Evolutionary conservation across 1,140 invertebrate genomes (phyloP), one percentile per base, ranked within the genome.

Genomic region (Phenacoccus solenopsis): DNA sequence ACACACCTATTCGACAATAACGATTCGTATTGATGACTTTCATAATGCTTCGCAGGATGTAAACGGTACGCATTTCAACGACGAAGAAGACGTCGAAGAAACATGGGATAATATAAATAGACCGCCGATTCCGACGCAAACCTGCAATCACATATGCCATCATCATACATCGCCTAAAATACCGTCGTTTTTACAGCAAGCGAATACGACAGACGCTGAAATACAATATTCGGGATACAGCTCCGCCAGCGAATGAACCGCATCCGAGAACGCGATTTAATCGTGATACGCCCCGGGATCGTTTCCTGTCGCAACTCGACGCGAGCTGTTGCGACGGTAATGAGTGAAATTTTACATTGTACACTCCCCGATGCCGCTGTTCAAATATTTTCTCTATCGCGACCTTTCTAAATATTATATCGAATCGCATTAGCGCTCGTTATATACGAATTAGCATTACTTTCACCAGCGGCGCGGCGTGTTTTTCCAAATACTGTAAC

Each of bases 211-310:
- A 22, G 22, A 64, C 25, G 59, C 59, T 3, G 59, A 64, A 25
- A 64, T 64, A 64, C 59, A 64, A 24, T 25, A 64, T 16, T 24
- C 59, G 1, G 59, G 59, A 64, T 64, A 64, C 22, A 64, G 59
- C 16, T 64, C 59, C 21, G 9, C 22, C 25, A 64, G 59, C 25
- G 59, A 64, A 64, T 64, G 25, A 25, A 64, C 25, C 12, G 2
- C 25, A 1, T 10, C 59, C n/a, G n/a, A n/a, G n/a, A n/a, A n/a
- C n/a, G n/a, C n/a, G n/a, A n/a, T n/a, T n/a, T n/a, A n/a, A n/a
- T n/a, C n/a, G n/a, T n/a, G n/a, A n/a, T n/a, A n/a, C n/a, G n/a
- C n/a, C n/a, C n/a, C n/a, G n/a, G n/a, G n/a, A n/a, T n/a, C n/a
- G n/a, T n/a, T n/a, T n/a, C n/a, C n/a, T n/a, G n/a, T n/a, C n/a